Conservation (phyloP, 2,797 vertebrate genomes). For the Geranospiza caerulescens region DNA sequence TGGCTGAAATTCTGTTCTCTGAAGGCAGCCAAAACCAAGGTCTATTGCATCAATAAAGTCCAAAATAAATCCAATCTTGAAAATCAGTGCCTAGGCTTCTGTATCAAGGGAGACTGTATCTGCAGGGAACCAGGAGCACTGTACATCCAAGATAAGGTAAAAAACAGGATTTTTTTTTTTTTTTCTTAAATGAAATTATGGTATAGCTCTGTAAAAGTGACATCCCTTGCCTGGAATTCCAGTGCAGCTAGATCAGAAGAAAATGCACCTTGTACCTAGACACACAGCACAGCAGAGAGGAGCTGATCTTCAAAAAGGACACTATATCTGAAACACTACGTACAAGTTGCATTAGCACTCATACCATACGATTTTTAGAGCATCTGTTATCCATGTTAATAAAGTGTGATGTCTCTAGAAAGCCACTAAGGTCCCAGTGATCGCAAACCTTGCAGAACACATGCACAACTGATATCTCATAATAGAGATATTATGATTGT, state of each 20-base stretch:
- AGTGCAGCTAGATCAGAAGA: neutral
- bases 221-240: neutral
- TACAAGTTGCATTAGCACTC: neutral
- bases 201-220: neutral
- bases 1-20: slow-evolving; percentile 16
- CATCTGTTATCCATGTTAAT: neutral
- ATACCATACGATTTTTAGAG: neutral
- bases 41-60: neutral
- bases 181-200: neutral
- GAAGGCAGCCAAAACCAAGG: neutral
- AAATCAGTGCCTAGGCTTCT: neutral
- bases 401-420: neutral
- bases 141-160: neutral
- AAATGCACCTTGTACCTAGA: neutral
- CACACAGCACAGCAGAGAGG: neutral
- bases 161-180: neutral
- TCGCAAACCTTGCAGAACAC: neutral
- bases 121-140: neutral
- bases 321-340: neutral
- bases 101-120: neutral
- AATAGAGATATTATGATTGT: neutral
- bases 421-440: neutral
- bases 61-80: neutral
- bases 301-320: neutral
- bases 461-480: neutral